Evolutionary conservation across 1,140 invertebrate species (phyloP), one percentile per base, ranked within the genome.

Genomic region (Oreohelix idahoensis): DNA sequence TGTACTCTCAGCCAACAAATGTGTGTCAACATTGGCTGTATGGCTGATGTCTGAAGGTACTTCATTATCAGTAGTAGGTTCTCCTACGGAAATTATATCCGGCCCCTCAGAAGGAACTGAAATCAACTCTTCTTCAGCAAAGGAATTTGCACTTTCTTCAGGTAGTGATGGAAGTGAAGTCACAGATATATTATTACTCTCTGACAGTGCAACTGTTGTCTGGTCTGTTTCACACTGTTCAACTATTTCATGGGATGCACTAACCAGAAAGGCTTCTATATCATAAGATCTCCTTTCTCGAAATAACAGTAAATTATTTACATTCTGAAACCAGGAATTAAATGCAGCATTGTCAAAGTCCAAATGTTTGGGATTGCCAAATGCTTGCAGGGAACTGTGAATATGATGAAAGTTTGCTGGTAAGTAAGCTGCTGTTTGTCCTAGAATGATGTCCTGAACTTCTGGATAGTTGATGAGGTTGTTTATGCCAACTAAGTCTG

Each of bases 281-380:
- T 89, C 84, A 45, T 86, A 88, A n/a, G 35, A 0, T 5, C 45
- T 39, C 32, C 79, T 71, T 73, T 71, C 89, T 88, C 93, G 93
- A 84, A 94, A 94, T 73, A 94, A 88, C 23, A 95, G 95, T n/a
- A 95, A 89, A 10, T 95, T 95, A 88, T 96, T 95, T n/a, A 96
- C 91, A 86, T 96, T 95, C 84, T 95, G 95, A 88, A 96, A 96
- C n/a, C 96, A 90, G 86, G 95, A 94, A 51, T 84, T 83, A 80
- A 80, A 74, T 58, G 77, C 77, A 26, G 80, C 84, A 53, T 84
- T 69, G 42, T 88, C 85, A 85, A 83, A 95, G 86, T 96, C 96
- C 26, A 96, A 88, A 85, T 94, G 95, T 89, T 96, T 97, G 0
- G 95, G 95, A 87, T 96, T 95, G 0, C 95, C 93, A 86, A 93